Evolutionary conservation across 2,113 vertebrate genomes (phyloP).

Genomic region (Gymnorhina tibicen): DNA sequence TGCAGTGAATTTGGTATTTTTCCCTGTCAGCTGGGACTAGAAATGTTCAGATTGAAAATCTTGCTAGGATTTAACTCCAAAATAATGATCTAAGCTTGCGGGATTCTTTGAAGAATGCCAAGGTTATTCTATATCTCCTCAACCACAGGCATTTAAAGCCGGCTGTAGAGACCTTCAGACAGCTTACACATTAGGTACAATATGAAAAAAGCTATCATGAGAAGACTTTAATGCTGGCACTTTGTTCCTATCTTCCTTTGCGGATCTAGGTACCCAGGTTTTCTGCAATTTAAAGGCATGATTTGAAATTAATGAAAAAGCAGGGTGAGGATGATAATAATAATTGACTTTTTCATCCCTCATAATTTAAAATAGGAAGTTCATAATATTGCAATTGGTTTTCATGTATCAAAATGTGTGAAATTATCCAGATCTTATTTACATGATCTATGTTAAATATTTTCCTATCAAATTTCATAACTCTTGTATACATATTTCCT

Average conservation of each 20-base stretch:
- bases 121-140: background rate
- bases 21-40: background rate
- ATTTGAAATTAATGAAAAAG: background rate
- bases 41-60: background rate
- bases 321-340: background rate
- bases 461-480: background rate
- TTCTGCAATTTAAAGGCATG: background rate
- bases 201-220: background rate
- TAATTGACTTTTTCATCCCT: background rate
- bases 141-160: background rate
- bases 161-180: background rate
- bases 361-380: background rate
- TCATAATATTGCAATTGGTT: background rate
- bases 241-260: background rate
- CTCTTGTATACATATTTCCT: background rate
- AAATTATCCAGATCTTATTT: background rate
- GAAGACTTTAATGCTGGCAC: background rate
- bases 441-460: background rate
- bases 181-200: background rate
- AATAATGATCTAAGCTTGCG: background rate
- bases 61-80: background rate
- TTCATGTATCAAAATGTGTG: background rate
- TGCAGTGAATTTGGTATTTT: background rate
- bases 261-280: background rate
- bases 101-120: background rate